Percentiles rank a stretch among this genome's conserved stretches.
phyloP scores from a whole-genome alignment of 2,888 invertebrate species.

The Rosalia funebris region DNA sequence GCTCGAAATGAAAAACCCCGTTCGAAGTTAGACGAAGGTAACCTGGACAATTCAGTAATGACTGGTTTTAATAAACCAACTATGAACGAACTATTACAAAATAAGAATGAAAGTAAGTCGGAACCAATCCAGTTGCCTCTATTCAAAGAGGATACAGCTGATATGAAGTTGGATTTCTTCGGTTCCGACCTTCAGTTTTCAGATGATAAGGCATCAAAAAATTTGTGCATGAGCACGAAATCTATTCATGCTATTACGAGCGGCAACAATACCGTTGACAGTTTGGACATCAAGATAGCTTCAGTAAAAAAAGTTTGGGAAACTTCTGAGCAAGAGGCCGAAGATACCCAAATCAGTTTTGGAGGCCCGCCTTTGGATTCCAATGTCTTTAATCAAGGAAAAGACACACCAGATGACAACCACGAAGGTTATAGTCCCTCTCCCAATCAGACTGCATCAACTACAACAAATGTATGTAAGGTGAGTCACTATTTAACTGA shows the following conservation, averaged over 20 bases:
- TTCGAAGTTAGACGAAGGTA: conserved; percentile 69
- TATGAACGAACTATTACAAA: conserved; percentile 58
- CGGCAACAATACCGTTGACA: conserved; percentile 84
- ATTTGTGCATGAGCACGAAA: conserved; percentile 65
- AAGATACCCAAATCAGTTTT: conserved; percentile 44
- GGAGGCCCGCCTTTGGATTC: conserved; percentile 63
- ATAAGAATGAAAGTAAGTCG: conserved; percentile 61
- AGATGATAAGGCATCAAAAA: conserved; percentile 74
- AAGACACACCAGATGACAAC: conserved; percentile 63
- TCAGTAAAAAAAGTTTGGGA: conserved; percentile 94
- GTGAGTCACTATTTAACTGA: conserved; percentile 56
- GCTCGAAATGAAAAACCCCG: conserved; percentile 69
- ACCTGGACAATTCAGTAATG: conserved; percentile 57
- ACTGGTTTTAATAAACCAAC: conserved; percentile 66
- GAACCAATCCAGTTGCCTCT: conserved; percentile 71
- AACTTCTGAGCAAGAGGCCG: conserved; percentile 66
- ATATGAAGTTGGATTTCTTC: conserved; percentile 93
- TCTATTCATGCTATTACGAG: conserved; percentile 71
- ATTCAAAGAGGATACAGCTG: conserved; percentile 85
- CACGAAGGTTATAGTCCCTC: conserved; percentile 69
- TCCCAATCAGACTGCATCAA: conserved; percentile 63
- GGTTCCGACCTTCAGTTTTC: conserved; percentile 83
- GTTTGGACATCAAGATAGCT: conserved; percentile 90
- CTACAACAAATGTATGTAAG: conserved; percentile 78
- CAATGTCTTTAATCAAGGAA: conserved; percentile 58